Base-by-base conservation (phyloP, 2,888 invertebrate species). In the Athripsodes cinereus region DNA sequence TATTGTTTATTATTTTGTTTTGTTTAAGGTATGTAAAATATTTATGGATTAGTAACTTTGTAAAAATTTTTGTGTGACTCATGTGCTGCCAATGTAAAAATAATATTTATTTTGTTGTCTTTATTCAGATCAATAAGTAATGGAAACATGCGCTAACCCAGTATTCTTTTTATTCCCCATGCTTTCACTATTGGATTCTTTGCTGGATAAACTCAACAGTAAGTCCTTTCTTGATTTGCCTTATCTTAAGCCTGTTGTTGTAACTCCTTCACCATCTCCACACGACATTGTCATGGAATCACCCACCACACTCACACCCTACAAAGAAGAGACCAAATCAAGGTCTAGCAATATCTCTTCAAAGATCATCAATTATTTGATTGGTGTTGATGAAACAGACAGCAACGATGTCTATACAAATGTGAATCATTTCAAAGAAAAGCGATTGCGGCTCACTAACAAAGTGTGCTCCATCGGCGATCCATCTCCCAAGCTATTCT, bases 251-350 rank as follows among this genome's bases (percentile, higher is more conserved):
- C 57, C 64, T 34, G 26, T 50, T 53, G 22, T 56, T 8, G 53
- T 73, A n/a, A 67, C 58, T 66, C 70, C 6, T 2, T 53, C 62
- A 18, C 59, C 57, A n/a, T 76, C 78, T 0, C 76, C 78, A 0
- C 79, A 81, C 67, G 81, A 81, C 68, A 70, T 78, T 49, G 72
- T 70, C 44, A 80, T 81, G 78, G 68, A 73, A 2, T 76, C 80
- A 13, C 77, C 77, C 0, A 66, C 21, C 34, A 53, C 44, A 31
- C 50, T 46, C 22, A 53, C 50, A 46, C 56, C 51, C 22, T 57
- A 61, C 65, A 62, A 66, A 53, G 55, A 65, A 3, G 47, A 47
- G 22, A 22, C 20, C 10, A 59, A 60, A 60, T 46, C 58, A 18
- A 55, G 56, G 2, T 59, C 34, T 40, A 48, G 46, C 5, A 57